A percentile compares a stretch with the other conserved stretches of the same genome.
These are phyloP conservation scores for Nematostella vectensis DNA, from an alignment of 92 coral and sea anemone genomes.

Conservation along the genomic window DNA sequence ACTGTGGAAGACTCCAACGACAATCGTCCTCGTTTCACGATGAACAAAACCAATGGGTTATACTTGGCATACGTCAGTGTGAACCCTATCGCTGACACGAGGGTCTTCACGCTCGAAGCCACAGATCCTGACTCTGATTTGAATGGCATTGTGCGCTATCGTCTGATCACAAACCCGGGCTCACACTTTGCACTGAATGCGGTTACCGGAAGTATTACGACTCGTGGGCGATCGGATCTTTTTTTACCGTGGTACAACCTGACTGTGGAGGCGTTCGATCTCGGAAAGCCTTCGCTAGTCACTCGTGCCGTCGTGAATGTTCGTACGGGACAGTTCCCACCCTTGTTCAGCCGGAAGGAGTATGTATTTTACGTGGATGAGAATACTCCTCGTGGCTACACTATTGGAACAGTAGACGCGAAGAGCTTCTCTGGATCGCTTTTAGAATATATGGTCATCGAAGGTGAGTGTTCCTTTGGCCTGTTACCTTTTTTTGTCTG, in stretches of 20 bases:
- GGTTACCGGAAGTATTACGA: constrained; percentile 30
- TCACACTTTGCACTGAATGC: constrained; percentile 29
- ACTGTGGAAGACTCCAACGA: constrained; percentile 75
- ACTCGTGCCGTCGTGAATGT: constrained; percentile 41
- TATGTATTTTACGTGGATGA: constrained; percentile 72
- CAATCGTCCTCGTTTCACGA: constrained; percentile 63
- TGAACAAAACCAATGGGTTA: constrained; percentile 40
- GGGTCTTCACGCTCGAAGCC: constrained; percentile 55
- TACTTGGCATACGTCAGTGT: constrained; percentile 48
- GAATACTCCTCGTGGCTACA: constrained; percentile 58
- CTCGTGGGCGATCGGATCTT: constrained; percentile 34
- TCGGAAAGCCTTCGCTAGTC: constrained; percentile 46
- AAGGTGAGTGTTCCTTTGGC: constrained; percentile 59
- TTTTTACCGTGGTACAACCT: constrained; percentile 61
- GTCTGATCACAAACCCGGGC: constrained; percentile 36
- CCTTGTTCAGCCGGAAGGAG: constrained; percentile 47
- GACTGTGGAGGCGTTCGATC: constrained; percentile 69
- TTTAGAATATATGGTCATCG: constrained; percentile 49
- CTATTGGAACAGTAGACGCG: constrained; percentile 62
- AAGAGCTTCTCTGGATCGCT: constrained; percentile 70
- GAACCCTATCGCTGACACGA: constrained; percentile 60
- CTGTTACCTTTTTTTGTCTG: background rate
- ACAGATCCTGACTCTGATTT: constrained; percentile 67
- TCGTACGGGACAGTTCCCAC: constrained; percentile 57
- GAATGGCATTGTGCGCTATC: constrained; percentile 49